These are phyloP conservation scores for Chrysochloris asiatica DNA, from an alignment of 2,113 vertebrate genomes.

Conservation along the genomic window DNA sequence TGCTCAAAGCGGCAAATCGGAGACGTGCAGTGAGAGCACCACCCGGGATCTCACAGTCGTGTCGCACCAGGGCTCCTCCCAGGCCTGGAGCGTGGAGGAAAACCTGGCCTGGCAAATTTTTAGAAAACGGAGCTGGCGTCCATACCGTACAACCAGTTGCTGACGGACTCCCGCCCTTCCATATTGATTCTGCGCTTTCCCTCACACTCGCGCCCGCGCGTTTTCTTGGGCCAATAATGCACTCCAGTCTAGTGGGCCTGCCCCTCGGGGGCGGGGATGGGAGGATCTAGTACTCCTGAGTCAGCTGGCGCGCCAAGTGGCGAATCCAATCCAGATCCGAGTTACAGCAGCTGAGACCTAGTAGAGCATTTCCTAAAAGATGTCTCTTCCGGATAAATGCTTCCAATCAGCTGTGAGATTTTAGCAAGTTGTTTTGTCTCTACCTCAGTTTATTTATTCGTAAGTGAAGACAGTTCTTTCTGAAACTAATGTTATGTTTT, in stretches of 20 bases:
- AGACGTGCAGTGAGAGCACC: background rate
- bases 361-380: background rate
- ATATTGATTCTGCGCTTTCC: background rate
- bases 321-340: no score
- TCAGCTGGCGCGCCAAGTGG: fast-evolving
- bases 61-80: fast-evolving
- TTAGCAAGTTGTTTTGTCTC: background rate
- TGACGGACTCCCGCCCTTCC: fast-evolving
- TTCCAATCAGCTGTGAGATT: no score
- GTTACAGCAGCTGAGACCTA: no score
- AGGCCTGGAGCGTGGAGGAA: fast-evolving
- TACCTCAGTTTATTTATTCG: background rate
- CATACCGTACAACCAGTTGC: fast-evolving
- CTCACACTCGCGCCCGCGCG: fast-evolving
- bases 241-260: fast-evolving
- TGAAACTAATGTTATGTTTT: no score
- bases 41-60: fast-evolving
- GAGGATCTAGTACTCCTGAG: fast-evolving
- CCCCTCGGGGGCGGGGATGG: background rate
- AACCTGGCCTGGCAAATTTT: fast-evolving
- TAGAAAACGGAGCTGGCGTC: background rate
- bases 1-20: background rate
- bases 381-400: background rate
- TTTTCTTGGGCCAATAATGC: background rate
- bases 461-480: no score